phyloP scores from a whole-genome alignment of 2,797 vertebrate genomes.

The Poliocrania exsul region DNA sequence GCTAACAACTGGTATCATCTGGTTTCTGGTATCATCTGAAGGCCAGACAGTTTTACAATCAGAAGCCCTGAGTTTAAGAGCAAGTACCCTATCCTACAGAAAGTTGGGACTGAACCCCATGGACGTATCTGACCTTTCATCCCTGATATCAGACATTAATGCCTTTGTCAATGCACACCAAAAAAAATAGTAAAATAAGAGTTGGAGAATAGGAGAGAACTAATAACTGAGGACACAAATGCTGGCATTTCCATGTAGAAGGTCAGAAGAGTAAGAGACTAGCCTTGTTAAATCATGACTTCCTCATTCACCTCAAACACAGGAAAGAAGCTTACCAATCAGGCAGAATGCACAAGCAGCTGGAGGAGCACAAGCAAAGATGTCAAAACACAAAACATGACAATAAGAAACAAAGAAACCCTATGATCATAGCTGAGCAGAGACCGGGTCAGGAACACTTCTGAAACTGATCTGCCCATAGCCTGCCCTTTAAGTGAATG shows the following conservation, averaged over 20 bases:
- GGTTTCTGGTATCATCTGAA: not conserved
- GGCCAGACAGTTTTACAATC: not conserved
- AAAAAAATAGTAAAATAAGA: not conserved
- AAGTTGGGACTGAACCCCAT: not conserved
- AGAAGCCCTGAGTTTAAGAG: not conserved
- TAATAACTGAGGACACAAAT: not conserved
- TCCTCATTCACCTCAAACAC: not conserved
- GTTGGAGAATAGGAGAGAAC: not conserved
- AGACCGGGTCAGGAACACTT: not conserved
- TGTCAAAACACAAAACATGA: not conserved
- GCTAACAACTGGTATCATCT: not conserved
- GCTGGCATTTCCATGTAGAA: not conserved
- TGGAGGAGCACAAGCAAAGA: slow-evolving; percentile 12
- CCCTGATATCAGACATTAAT: not conserved
- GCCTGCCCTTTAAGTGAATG: not conserved
- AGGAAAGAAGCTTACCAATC: not conserved
- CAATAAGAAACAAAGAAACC: slow-evolving; percentile 21
- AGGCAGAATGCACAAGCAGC: slow-evolving; percentile 17
- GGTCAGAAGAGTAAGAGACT: not conserved
- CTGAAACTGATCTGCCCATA: not conserved
- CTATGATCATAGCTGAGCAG: not conserved
- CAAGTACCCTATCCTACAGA: not conserved
- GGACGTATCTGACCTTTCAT: not conserved
- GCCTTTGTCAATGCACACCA: not conserved
- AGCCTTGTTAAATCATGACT: not conserved